Conservation (phyloP, 2,113 vertebrate genomes). For the Gymnocephalus cernua region DNA sequence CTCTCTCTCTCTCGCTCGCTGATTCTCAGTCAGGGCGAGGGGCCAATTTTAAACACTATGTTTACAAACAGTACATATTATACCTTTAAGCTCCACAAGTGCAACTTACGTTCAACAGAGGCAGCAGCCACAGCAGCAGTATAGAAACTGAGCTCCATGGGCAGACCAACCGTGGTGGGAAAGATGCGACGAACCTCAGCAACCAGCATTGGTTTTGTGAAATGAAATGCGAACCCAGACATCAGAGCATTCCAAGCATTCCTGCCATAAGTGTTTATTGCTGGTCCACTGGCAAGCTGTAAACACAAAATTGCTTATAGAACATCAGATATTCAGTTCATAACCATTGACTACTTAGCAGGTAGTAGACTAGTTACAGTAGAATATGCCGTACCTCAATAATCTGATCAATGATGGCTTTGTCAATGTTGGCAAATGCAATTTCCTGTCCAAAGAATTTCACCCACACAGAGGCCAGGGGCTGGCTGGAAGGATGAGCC, state of each 20-base stretch:
- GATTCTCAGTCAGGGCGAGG: no score
- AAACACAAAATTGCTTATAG: neutral
- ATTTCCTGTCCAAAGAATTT: conserved; percentile 90
- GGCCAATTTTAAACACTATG: no score
- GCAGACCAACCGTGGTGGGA: conserved; percentile 84
- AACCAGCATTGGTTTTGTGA: conserved; percentile 80
- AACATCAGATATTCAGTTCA: neutral
- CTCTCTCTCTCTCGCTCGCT: no score
- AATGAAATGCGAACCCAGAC: conserved; percentile 68
- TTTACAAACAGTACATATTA: no score
- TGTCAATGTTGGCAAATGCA: conserved; percentile 82
- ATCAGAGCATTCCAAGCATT: conserved; percentile 61
- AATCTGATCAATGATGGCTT: conserved; percentile 80
- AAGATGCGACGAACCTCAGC: conserved; percentile 83
- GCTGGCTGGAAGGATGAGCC: conserved; percentile 76
- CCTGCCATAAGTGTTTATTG: conserved; percentile 49
- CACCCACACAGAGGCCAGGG: conserved; percentile 81
- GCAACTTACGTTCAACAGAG: conserved; percentile 74
- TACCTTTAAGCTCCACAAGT: neutral
- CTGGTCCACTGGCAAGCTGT: conserved; percentile 72
- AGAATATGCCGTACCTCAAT: conserved; percentile 79
- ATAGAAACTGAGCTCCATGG: conserved; percentile 84
- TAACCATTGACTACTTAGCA: neutral
- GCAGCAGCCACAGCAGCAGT: conserved; percentile 78
- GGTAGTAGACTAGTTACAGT: neutral